phyloP scores from a whole-genome alignment of 2,113 vertebrate genomes.

The Sinocyclocheilus grahami region DNA sequence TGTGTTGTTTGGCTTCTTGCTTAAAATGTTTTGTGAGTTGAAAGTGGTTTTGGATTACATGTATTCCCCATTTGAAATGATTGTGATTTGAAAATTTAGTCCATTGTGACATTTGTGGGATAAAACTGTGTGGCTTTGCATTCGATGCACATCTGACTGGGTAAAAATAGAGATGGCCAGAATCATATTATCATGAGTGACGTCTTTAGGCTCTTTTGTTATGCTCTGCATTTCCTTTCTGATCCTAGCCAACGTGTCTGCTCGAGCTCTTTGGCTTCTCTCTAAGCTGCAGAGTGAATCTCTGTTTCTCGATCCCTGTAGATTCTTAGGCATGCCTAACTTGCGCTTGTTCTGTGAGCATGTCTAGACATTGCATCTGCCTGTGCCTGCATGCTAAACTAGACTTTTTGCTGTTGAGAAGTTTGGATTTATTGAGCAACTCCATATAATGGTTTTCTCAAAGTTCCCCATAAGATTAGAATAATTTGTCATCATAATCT shows the following conservation, averaged over 20 bases:
- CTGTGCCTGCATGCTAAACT: neutral
- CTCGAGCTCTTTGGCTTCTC: neutral
- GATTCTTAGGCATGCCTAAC: neutral
- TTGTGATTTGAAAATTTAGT: neutral
- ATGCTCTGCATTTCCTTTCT: neutral
- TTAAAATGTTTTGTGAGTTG: neutral
- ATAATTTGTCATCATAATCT: neutral
- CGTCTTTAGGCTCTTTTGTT: neutral
- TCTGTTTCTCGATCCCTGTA: neutral
- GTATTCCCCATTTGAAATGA: neutral
- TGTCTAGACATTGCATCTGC: neutral
- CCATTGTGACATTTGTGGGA: neutral
- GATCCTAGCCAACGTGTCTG: neutral
- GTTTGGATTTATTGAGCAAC: constrained; percentile 13
- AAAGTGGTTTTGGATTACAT: neutral
- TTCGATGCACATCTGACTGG: constrained; percentile 45
- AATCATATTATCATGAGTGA: constrained; percentile 18
- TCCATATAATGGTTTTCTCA: neutral
- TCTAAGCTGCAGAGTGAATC: neutral
- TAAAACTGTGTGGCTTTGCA: constrained; percentile 50
- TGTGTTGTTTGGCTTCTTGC: neutral
- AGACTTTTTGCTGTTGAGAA: neutral
- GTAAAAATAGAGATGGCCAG: neutral
- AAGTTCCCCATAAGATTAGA: neutral
- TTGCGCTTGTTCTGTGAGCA: neutral